phyloP scores from a whole-genome alignment of 37 sponge, comb jelly and placozoan genomes.

The Aplysina aerophoba region DNA sequence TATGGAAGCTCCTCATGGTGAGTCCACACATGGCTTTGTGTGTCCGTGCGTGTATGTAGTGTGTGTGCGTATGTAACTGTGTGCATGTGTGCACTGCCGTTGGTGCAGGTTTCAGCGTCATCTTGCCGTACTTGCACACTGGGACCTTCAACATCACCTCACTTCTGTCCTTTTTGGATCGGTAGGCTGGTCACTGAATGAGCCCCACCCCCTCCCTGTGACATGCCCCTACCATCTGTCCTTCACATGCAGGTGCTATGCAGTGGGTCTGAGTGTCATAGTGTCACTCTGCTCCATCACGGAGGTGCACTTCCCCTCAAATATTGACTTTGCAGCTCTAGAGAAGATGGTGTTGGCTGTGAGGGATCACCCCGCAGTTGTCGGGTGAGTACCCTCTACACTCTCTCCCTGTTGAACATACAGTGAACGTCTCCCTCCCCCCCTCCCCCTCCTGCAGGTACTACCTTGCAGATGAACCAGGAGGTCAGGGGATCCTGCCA shows the following conservation, averaged over 20 bases:
- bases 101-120: slow-evolving; percentile 13
- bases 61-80: neutral
- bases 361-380: slow-evolving; percentile 37
- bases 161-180: neutral
- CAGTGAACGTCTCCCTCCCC: neutral
- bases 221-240: no score
- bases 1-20: slow-evolving; percentile 13
- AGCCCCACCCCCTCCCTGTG: no score
- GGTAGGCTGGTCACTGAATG: neutral
- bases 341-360: slow-evolving; percentile 17
- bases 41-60: neutral
- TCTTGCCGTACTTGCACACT: slow-evolving; percentile 13
- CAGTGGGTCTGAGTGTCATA: slow-evolving; percentile 21
- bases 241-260: neutral
- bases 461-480: slow-evolving; percentile 52
- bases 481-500: neutral
- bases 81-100: neutral
- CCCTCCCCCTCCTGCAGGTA: slow-evolving; percentile 8
- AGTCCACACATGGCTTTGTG: neutral
- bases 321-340: neutral
- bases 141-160: neutral
- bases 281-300: neutral
- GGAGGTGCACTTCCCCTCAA: neutral
- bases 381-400: slow-evolving; percentile 17
- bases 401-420: neutral